Percentiles rank a stretch among this genome's conserved stretches.
Evolutionary conservation across 2,113 vertebrate genomes (phyloP).

Genomic region (Lampris incognitus): DNA sequence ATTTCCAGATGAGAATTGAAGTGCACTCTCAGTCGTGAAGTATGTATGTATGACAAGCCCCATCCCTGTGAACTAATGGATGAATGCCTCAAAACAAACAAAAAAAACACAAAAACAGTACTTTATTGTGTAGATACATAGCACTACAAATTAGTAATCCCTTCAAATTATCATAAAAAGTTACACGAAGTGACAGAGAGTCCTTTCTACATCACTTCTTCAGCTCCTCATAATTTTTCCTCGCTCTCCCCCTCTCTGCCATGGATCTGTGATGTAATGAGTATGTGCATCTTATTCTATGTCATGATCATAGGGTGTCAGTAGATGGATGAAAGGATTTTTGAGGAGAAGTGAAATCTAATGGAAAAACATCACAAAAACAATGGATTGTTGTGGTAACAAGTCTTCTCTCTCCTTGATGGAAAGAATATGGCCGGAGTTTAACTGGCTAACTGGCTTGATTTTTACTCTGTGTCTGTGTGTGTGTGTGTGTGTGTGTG

Average conservation of each 20-base stretch:
- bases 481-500: neutral
- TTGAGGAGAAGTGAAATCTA: conserved; percentile 48
- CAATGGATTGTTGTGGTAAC: conserved; percentile 40
- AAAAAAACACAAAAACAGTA: too few species aligned
- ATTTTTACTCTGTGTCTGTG: neutral
- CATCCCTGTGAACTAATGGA: too few species aligned
- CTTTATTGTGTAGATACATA: too few species aligned
- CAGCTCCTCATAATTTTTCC: neutral
- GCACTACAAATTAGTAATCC: too few species aligned
- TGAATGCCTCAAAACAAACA: too few species aligned
- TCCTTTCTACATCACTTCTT: neutral
- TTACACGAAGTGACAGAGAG: too few species aligned
- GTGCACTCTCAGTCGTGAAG: too few species aligned
- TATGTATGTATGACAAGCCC: too few species aligned
- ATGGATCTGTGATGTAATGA: conserved; percentile 43
- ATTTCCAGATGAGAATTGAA: too few species aligned
- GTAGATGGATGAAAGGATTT: conserved; percentile 59
- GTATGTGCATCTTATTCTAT: conserved; percentile 50
- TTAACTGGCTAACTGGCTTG: too few species aligned
- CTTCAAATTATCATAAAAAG: too few species aligned
- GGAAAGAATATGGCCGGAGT: neutral
- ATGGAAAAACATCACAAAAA: conserved; percentile 39
- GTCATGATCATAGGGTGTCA: conserved; percentile 64
- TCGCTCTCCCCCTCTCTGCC: conserved; percentile 22
- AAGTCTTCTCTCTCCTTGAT: conserved; percentile 25